These are phyloP conservation scores for Vulpes ferrilata DNA, from an alignment of 2,113 vertebrate species.

Conservation along the genomic window DNA sequence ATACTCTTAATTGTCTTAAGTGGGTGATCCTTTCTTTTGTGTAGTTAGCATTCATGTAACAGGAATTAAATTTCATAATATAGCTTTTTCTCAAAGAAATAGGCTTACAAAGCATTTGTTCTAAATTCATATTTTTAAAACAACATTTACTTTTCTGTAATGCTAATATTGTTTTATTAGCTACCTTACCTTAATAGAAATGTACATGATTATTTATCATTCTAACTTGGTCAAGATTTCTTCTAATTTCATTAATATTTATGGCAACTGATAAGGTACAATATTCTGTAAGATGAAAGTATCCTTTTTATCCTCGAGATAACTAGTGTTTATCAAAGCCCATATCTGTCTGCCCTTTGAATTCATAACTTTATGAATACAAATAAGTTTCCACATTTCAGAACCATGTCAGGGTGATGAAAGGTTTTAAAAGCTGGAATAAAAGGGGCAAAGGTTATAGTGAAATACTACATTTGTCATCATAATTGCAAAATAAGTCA, in stretches of 20 bases:
- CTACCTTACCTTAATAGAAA: conserved; percentile 8
- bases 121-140: conserved; percentile 39
- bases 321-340: conserved; percentile 78
- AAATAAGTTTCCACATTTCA: conserved; percentile 72
- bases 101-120: neutral
- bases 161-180: conserved; percentile 57
- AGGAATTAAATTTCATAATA: neutral
- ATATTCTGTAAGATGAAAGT: conserved; percentile 70
- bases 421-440: conserved; percentile 75
- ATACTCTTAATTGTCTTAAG: neutral
- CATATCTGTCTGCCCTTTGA: conserved; percentile 75
- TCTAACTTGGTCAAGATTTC: conserved; percentile 50
- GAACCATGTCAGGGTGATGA: conserved; percentile 70
- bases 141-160: conserved; percentile 52
- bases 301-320: conserved; percentile 67
- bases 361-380: conserved; percentile 80
- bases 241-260: conserved; percentile 74
- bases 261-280: conserved; percentile 63
- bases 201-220: conserved; percentile 59
- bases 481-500: conserved; percentile 79
- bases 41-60: neutral
- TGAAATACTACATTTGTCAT: conserved; percentile 81
- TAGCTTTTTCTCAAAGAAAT: conserved; percentile 46
- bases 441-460: conserved; percentile 80
- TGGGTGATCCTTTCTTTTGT: neutral